Evolutionary conservation across 35 echinoderm and acorn worm genomes (phyloP), one percentile per base, ranked within the genome.

Genomic region (Chiridota heheva): DNA sequence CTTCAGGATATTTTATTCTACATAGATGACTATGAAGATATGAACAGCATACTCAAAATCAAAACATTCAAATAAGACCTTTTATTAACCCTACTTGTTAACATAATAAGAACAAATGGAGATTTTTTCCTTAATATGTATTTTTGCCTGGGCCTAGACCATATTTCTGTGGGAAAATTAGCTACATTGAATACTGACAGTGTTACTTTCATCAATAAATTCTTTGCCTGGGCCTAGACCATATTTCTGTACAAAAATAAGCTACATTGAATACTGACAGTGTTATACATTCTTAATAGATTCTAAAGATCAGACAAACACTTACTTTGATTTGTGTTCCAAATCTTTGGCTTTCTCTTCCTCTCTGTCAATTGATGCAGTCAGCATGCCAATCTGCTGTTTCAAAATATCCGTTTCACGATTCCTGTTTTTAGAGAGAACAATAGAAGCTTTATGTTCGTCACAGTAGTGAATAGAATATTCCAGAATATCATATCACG

Each of bases 321-420:
- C 92, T 90, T 86, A 96, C 92, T 96, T 96, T 73, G 92, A 96
- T 76, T 90, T 96, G 66, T 96, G 92, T 66, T 96, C 92, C 48
- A 96, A 80, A 38, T 96, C 92, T 63, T 67, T 89, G 13, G 92
- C 87, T 57, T 96, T 96, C 49, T 96, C 92, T 79, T 96, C 92
- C 45, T 96, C 92, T 65, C 87, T 58, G 4, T 90, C 76, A 70
- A 96, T 96, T 27, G 87, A 40, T 24, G 40, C 6, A 44, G 68
- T 96, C 32, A 96, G 42, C 34, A 86, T 90, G 22, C 86, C 71
- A 44, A 96, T 96, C 67, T 96, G 92, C 34, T 86, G 81, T 49
- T 86, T 96, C 49, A 96, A 38, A 68, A 90, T 96, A 58, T 90
- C 58, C 43, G 92, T 96, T 49, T 96, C 92, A 17, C 82, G 57